Conservation (phyloP, 2,888 invertebrate genomes). For the Clanis bilineata region DNA sequence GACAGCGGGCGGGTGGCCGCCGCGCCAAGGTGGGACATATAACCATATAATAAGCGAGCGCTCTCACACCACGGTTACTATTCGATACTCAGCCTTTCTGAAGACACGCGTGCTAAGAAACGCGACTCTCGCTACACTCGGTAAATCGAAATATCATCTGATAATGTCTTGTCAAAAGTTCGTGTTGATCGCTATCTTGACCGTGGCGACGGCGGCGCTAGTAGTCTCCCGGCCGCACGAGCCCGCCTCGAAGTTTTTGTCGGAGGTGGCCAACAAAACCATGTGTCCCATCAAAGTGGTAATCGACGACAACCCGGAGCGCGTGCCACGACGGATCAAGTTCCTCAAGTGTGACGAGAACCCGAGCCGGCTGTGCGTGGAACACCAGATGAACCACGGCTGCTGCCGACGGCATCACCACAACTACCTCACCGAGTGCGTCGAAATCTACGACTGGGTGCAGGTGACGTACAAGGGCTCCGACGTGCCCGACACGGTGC, state of each 20-base stretch:
- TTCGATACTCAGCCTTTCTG: slow-evolving; percentile 15
- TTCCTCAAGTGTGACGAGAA: slow-evolving; percentile 58
- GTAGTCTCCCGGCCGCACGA: not conserved
- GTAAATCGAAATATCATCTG: not conserved
- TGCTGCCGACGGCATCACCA: slow-evolving; percentile 63
- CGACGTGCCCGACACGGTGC: slow-evolving; percentile 31
- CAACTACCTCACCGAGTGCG: slow-evolving; percentile 60
- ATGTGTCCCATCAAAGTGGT: slow-evolving; percentile 65
- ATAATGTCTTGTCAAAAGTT: slow-evolving; percentile 11
- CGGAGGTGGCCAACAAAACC: slow-evolving; percentile 55
- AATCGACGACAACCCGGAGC: slow-evolving; percentile 50
- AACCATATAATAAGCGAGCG: slow-evolving; percentile 12
- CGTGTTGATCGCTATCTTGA: not conserved
- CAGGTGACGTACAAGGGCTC: slow-evolving; percentile 53
- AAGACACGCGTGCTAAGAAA: not conserved
- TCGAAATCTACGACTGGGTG: slow-evolving; percentile 67
- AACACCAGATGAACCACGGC: slow-evolving; percentile 51
- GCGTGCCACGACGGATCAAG: slow-evolving; percentile 68
- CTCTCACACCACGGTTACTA: slow-evolving; percentile 9
- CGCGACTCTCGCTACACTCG: not conserved
- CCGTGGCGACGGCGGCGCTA: slow-evolving; percentile 8
- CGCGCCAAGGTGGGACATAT: not conserved
- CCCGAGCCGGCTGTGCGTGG: slow-evolving; percentile 56
- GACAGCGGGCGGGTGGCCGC: not conserved
- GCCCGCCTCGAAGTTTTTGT: slow-evolving; percentile 26